These are phyloP conservation scores for Crocuta crocuta DNA, from an alignment of 2,113 vertebrate genomes.

Conservation along the genomic window DNA sequence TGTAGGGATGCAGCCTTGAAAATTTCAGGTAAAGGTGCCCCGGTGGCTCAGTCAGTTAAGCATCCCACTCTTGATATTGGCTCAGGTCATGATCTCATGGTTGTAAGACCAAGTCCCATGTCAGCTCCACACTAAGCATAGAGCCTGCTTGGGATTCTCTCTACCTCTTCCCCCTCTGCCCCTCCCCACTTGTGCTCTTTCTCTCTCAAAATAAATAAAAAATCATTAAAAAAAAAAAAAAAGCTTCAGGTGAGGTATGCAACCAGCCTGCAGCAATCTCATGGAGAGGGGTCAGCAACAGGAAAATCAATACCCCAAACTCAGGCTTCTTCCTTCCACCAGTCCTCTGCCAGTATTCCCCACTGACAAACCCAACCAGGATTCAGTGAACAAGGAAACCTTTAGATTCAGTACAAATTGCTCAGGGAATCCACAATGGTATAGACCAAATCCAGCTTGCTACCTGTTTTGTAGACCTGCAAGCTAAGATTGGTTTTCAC, in stretches of 20 bases:
- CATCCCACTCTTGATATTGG: too few species aligned
- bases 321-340: background rate
- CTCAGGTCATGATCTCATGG: too few species aligned
- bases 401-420: background rate
- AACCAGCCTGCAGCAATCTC: background rate
- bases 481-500: background rate
- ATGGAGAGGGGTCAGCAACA: background rate
- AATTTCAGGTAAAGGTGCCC: background rate
- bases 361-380: background rate
- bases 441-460: background rate
- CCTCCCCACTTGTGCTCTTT: too few species aligned
- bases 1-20: background rate
- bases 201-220: too few species aligned
- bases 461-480: background rate
- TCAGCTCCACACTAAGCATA: too few species aligned
- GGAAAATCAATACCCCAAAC: background rate
- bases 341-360: background rate
- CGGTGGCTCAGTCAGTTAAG: too few species aligned
- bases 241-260: background rate
- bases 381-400: background rate
- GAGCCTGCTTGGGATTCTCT: too few species aligned
- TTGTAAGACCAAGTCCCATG: too few species aligned
- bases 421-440: background rate
- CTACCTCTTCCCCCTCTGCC: too few species aligned
- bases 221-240: too few species aligned